Conservation (phyloP, 2,797 vertebrate genomes). For the Myioborus miniatus region DNA sequence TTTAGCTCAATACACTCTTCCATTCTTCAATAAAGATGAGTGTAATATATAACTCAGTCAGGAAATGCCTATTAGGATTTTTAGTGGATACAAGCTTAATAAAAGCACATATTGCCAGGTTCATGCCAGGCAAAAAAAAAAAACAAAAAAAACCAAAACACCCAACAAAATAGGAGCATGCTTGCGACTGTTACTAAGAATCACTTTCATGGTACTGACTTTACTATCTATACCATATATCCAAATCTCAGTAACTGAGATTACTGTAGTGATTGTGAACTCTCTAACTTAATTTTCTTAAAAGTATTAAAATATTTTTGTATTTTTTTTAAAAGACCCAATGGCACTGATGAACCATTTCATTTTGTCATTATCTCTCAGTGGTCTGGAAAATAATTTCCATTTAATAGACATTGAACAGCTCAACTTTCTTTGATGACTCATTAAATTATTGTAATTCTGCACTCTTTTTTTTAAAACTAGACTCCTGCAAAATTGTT, state of each 20-base stretch:
- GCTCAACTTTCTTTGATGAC: neutral
- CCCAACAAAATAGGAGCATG: neutral
- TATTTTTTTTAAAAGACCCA: neutral
- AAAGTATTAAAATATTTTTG: neutral
- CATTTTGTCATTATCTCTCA: neutral
- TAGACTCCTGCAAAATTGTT: neutral
- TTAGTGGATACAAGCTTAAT: neutral
- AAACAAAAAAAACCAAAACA: neutral
- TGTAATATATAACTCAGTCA: neutral
- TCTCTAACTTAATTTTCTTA: neutral
- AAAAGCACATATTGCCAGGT: neutral
- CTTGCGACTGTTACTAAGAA: neutral
- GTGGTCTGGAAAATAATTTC: neutral
- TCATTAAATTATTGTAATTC: neutral
- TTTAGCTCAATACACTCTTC: neutral
- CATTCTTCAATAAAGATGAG: neutral
- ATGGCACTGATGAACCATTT: neutral
- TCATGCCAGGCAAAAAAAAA: neutral
- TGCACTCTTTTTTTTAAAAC: neutral
- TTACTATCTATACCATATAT: neutral
- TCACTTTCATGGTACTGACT: neutral
- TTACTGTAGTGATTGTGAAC: neutral
- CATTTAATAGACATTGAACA: neutral
- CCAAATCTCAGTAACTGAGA: neutral
- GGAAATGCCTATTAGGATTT: neutral